These are phyloP conservation scores for Mastigias papua DNA, from an alignment of 30 jellyfish, hydroid and myxozoan species.

Conservation along the genomic window DNA sequence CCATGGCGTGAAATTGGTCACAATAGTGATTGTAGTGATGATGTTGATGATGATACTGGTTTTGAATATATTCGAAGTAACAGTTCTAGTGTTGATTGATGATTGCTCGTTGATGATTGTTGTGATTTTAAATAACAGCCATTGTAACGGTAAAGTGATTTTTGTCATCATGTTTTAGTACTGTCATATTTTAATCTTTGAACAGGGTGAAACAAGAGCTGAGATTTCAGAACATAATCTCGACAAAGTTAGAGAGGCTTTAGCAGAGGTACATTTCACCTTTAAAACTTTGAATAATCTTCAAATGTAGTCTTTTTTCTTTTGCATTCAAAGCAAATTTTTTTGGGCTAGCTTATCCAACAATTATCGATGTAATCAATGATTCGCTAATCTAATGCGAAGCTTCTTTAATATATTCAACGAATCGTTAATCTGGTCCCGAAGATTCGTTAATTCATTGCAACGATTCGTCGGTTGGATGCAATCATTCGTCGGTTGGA, in stretches of 20 bases:
- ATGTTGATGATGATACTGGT: neutral
- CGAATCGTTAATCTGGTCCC: no score
- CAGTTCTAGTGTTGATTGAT: neutral
- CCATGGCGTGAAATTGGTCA: neutral
- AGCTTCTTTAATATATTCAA: no score
- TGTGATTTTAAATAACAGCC: neutral
- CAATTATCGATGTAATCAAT: no score
- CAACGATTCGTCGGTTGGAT: no score
- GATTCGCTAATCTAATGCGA: no score
- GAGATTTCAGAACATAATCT: slow-evolving; percentile 69
- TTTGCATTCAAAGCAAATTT: no score
- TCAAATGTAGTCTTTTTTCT: no score
- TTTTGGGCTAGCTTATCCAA: no score
- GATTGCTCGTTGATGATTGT: neutral
- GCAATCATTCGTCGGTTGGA: no score
- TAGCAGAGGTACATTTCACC: slow-evolving; percentile 59
- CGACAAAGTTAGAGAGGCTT: slow-evolving; percentile 74
- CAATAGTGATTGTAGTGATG: neutral
- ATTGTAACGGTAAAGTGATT: neutral
- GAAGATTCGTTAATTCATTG: no score
- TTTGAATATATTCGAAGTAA: neutral
- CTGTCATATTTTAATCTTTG: no score
- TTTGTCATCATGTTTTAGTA: neutral
- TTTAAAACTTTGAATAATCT: no score
- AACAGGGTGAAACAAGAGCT: slow-evolving; percentile 72